These are phyloP conservation scores for Psittacara wagleri DNA, from an alignment of 2,113 vertebrate species.

Conservation along the genomic window DNA sequence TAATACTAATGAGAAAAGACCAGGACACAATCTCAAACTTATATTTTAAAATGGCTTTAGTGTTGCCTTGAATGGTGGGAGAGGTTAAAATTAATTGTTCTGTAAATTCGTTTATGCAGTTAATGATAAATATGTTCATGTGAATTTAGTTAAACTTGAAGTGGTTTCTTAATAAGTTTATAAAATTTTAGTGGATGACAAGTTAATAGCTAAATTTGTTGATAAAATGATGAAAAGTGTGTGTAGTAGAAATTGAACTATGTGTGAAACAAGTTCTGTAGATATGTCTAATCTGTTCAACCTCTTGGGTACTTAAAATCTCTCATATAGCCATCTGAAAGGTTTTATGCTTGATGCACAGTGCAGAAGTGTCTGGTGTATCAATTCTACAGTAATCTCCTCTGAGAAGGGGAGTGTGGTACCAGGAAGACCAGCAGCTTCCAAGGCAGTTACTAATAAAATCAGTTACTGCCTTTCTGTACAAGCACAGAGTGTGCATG, in stretches of 20 bases:
- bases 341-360: background rate
- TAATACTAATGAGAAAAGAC: background rate
- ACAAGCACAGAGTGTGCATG: accelerated
- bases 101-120: background rate
- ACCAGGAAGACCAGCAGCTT: background rate
- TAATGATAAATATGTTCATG: background rate
- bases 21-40: background rate
- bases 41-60: background rate
- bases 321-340: background rate
- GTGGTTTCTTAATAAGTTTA: background rate
- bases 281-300: background rate
- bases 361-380: background rate
- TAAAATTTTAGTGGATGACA: background rate
- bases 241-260: background rate
- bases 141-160: background rate
- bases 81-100: background rate
- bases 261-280: background rate
- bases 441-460: background rate
- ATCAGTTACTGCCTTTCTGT: background rate
- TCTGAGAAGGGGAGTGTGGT: background rate
- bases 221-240: background rate
- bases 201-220: background rate
- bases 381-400: background rate
- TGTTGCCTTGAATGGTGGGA: background rate
- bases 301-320: background rate